Evolutionary conservation across 2,888 invertebrate genomes (phyloP).

Genomic region (Anoncus sp.): DNA sequence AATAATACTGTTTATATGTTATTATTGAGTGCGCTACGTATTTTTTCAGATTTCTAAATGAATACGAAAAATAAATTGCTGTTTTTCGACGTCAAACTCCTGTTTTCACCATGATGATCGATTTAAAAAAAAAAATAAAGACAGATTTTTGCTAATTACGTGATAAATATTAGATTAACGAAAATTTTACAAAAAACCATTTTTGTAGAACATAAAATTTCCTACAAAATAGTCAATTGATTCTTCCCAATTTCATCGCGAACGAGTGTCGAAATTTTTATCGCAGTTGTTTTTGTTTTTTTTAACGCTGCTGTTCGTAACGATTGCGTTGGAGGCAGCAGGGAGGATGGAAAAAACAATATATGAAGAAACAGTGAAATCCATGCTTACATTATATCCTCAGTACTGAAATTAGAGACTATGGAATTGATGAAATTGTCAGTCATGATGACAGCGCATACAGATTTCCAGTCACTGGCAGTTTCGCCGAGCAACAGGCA

Average conservation of each 20-base stretch:
- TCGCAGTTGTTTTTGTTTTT: constrained; percentile 2
- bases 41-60: too few species aligned
- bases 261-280: neutral
- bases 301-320: neutral
- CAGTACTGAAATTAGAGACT: constrained; percentile 99
- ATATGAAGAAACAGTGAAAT: constrained; percentile 63
- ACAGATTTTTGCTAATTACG: too few species aligned
- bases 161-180: too few species aligned
- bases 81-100: too few species aligned
- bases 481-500: constrained; percentile 99
- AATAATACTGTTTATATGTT: too few species aligned
- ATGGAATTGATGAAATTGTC: constrained; percentile 99
- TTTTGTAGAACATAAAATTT: too few species aligned
- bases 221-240: too few species aligned
- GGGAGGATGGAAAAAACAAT: neutral
- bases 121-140: constrained; percentile 28
- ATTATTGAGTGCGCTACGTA: too few species aligned
- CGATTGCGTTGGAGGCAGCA: neutral
- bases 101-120: too few species aligned
- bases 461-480: constrained; percentile 99
- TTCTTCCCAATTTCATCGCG: constrained; percentile 6
- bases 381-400: constrained; percentile 97
- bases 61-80: too few species aligned
- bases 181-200: neutral
- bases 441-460: constrained; percentile 98